Conservation (phyloP, 2,113 vertebrate genomes). For the Mohoua ochrocephala region DNA sequence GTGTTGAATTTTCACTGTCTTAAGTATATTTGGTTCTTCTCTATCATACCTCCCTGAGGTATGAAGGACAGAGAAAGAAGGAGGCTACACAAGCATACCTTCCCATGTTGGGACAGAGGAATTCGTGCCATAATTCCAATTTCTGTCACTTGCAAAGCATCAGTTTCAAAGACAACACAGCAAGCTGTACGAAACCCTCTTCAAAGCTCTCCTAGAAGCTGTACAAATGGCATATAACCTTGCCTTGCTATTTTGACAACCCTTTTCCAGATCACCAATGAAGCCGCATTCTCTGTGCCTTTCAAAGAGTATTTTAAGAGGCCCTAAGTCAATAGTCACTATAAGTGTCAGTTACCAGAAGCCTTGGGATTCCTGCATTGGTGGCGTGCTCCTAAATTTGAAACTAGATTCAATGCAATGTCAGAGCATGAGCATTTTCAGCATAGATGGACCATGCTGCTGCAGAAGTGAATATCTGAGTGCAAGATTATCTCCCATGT, state of each 20-base stretch:
- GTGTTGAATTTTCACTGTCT: background rate
- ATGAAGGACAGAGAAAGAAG: background rate
- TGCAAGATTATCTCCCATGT: slow-evolving; percentile 60
- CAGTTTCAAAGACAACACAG: background rate
- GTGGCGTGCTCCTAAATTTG: slow-evolving; percentile 80
- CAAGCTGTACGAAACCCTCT: background rate
- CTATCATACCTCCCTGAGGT: background rate
- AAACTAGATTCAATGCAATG: slow-evolving; percentile 81
- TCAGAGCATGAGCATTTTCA: slow-evolving; percentile 62
- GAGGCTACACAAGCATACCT: background rate
- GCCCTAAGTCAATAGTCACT: slow-evolving; percentile 55
- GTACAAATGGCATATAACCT: background rate
- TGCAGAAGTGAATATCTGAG: slow-evolving; percentile 45
- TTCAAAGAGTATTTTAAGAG: slow-evolving; percentile 70
- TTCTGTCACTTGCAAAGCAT: background rate
- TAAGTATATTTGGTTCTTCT: background rate
- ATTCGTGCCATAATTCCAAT: background rate
- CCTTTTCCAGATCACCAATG: slow-evolving; percentile 54
- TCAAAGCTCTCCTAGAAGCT: background rate
- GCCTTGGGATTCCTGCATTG: slow-evolving; percentile 81
- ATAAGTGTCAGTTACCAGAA: slow-evolving; percentile 68
- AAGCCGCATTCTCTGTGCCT: slow-evolving; percentile 64
- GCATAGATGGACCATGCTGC: slow-evolving; percentile 31
- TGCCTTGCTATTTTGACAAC: slow-evolving; percentile 69
- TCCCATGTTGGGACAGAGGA: background rate